These are phyloP conservation scores for Panthera tigris DNA, from an alignment of 2,113 vertebrate genomes.

Conservation along the genomic window DNA sequence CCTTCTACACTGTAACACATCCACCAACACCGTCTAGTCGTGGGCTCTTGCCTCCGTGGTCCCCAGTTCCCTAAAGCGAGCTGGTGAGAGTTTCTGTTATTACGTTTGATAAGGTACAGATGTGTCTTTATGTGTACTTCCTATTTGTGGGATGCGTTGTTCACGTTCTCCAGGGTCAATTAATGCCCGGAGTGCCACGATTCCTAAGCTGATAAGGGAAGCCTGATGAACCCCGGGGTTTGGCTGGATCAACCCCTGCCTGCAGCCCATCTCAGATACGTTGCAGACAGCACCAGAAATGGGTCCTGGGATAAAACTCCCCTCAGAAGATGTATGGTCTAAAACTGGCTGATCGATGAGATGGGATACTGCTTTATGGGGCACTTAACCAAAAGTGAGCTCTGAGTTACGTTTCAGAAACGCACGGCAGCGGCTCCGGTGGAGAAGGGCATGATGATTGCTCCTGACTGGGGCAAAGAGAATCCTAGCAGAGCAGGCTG, in stretches of 20 bases:
- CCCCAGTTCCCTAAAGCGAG: not conserved
- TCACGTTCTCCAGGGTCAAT: conserved; percentile 43
- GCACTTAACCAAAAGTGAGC: not conserved
- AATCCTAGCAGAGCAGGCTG: accelerated
- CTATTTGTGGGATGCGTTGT: conserved; percentile 25
- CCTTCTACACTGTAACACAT: not conserved
- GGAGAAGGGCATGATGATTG: not conserved
- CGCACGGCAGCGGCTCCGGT: accelerated
- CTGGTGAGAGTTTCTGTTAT: not conserved
- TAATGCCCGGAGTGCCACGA: not conserved
- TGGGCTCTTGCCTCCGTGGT: not conserved
- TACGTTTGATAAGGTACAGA: not conserved
- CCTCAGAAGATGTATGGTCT: not conserved
- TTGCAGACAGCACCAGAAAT: not conserved
- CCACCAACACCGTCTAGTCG: not conserved
- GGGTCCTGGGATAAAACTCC: not conserved
- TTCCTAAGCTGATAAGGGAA: not conserved
- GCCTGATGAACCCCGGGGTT: conserved; percentile 27
- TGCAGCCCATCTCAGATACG: conserved; percentile 22
- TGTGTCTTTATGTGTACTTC: not conserved
- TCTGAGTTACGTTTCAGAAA: not conserved
- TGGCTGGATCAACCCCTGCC: conserved; percentile 59
- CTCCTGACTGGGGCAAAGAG: not conserved
- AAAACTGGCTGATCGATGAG: not conserved
- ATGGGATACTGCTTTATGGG: not conserved